Evolutionary conservation across 2,888 invertebrate genomes (phyloP), one percentile per base, ranked within the genome.

Genomic region (Allolobophora icterica): DNA sequence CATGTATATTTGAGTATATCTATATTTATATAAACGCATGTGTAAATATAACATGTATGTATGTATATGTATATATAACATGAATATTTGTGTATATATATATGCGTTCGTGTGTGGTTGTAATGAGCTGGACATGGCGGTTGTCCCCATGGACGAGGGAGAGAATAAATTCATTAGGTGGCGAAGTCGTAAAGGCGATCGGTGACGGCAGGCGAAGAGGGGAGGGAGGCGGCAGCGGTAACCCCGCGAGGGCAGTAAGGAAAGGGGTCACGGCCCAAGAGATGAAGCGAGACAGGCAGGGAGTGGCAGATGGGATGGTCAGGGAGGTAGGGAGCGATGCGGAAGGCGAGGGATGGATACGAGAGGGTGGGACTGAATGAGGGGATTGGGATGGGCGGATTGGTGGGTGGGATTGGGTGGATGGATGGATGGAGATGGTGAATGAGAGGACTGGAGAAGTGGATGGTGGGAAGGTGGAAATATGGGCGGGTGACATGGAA

Each of bases 201-300:
- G 71, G 5, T 71, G 71, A n/a, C n/a, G n/a, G n/a, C n/a, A 2
- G n/a, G 24, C 21, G 52, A 52, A 52, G 52, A 52, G 24, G 24
- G 24, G 21, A 13, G 71, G 17, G 71, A n/a, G 30, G n/a, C 52
- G 52, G 11, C 30, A 8, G n/a, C 11, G n/a, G 71, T 11, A n/a
- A 71, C n/a, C 71, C n/a, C 71, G 71, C n/a, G 71, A 71, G 71
- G 71, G 71, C 71, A 71, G 71, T 71, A 30, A n/a, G n/a, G 71
- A n/a, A 71, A n/a, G n/a, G 71, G 71, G 71, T 71, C 71, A 71
- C 71, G 6, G n/a, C 71, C 71, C 71, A 13, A 2, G 71, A n/a
- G 71, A 71, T n/a, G 8, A 13, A 6, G 71, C n/a, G 71, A 71
- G 71, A n/a, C n/a, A 13, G 71, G 71, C 71, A 71, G 30, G 71